These are phyloP conservation scores for Ciona savignyi DNA, from an alignment of 23 tunicate genomes.

Conservation along the genomic window DNA sequence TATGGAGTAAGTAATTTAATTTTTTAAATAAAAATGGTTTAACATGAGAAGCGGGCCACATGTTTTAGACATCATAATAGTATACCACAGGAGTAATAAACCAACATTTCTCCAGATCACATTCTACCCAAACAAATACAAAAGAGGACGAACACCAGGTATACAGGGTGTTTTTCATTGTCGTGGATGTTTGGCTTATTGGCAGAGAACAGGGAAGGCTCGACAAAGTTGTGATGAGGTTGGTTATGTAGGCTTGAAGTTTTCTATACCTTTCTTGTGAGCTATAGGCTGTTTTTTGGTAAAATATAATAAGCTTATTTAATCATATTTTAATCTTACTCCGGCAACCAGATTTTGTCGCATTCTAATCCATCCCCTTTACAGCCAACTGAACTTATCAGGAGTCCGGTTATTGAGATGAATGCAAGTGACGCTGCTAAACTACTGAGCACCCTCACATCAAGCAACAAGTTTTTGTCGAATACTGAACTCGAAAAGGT, in stretches of 20 bases:
- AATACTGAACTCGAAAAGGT: background rate
- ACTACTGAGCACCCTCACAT: slow-evolving; percentile 10
- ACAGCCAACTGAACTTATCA: slow-evolving; percentile 16
- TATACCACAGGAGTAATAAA: too few relatives aligned
- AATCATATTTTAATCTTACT: too few relatives aligned
- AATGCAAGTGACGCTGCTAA: slow-evolving; percentile 24
- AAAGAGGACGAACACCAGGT: slow-evolving; percentile 14
- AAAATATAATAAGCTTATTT: too few relatives aligned
- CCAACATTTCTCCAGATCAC: background rate
- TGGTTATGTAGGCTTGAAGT: too few relatives aligned
- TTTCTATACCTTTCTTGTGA: too few relatives aligned
- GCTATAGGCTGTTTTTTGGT: too few relatives aligned
- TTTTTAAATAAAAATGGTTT: too few relatives aligned
- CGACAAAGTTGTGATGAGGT: slow-evolving; percentile 23
- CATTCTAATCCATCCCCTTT: too few relatives aligned
- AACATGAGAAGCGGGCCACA: too few relatives aligned
- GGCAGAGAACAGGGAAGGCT: slow-evolving; percentile 26
- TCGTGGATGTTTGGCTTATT: slow-evolving; percentile 23
- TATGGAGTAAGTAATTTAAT: too few relatives aligned
- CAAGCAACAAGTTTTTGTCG: slow-evolving; percentile 23
- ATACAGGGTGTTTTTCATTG: slow-evolving; percentile 61
- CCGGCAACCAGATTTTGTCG: too few relatives aligned
- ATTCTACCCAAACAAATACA: background rate
- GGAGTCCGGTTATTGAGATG: slow-evolving; percentile 17
- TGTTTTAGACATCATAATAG: too few relatives aligned